Evolutionary conservation across 2,797 vertebrate species (phyloP).

Genomic region (Myotis planiceps): DNA sequence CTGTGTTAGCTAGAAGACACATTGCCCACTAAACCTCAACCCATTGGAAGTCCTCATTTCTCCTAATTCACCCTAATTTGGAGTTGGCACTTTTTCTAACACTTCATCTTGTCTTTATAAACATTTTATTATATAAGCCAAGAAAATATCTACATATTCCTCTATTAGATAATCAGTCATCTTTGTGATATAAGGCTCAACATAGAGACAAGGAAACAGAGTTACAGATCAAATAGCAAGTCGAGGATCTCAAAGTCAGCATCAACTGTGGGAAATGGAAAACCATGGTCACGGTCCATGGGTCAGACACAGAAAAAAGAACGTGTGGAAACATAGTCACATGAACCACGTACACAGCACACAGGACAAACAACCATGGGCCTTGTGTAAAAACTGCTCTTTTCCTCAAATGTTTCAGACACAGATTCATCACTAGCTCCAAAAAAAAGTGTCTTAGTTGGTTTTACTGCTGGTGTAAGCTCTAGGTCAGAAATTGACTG

Average conservation of each 20-base stretch:
- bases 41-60: neutral
- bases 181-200: neutral
- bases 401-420: neutral
- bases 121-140: neutral
- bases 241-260: neutral
- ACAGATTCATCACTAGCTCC: neutral
- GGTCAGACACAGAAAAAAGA: neutral
- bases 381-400: neutral
- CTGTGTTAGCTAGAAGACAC: neutral
- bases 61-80: neutral
- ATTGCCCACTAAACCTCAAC: neutral
- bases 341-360: neutral
- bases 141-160: neutral
- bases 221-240: neutral
- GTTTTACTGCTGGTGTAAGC: neutral
- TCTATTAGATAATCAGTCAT: neutral
- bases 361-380: neutral
- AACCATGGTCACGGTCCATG: neutral
- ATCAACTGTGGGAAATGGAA: neutral
- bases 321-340: neutral
- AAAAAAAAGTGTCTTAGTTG: neutral
- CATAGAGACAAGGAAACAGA: neutral
- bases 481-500: neutral
- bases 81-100: neutral
- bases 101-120: neutral